Evolutionary conservation across 2,888 invertebrate species (phyloP), one percentile per base, ranked within the genome.

Genomic region (Eristalis intricaria): DNA sequence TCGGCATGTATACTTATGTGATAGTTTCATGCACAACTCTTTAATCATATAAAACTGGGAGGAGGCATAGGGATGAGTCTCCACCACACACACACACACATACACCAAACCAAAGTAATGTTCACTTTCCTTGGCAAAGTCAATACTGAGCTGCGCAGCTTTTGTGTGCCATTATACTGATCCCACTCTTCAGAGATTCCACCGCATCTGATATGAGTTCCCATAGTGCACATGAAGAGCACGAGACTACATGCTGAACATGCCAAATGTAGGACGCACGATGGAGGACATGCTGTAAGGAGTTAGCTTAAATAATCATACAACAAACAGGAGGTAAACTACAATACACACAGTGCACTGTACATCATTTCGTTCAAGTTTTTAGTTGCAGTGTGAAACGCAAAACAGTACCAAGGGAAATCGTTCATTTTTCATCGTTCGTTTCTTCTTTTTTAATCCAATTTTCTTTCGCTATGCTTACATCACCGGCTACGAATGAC

Each of bases 101-200:
- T n/a, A n/a, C n/a, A n/a, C n/a, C n/a, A n/a, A n/a, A n/a, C 50
- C 50, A 50, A 19, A 50, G 19, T 66, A 76, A 65, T 26, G 65
- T 40, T 70, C 75, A 75, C 63, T 64, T 50, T 76, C 61, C 38
- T 58, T 40, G 50, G 68, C 38, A 35, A 65, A 81, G 81, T 82
- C 76, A 77, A 81, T 77, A 78, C 85, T 29, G 35, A 70, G 66
- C 75, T 60, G 60, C 70, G 81, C 65, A 63, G 43, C 68, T 81
- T 77, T 76, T 73, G 73, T 78, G 82, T 70, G 60, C 65, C 78
- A 85, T 85, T 77, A 78, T 26, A 73, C 81, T 86, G 85, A 78
- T 86, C 85, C 77, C n/a, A 73, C 78, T 78, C 85, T 82, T 86
- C 61, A 78, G 85, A 69, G 64, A 86, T 82, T 82, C 76, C 84